Evolutionary conservation across 2,113 vertebrate genomes (phyloP).

Genomic region (Rhinoptilus africanus): DNA sequence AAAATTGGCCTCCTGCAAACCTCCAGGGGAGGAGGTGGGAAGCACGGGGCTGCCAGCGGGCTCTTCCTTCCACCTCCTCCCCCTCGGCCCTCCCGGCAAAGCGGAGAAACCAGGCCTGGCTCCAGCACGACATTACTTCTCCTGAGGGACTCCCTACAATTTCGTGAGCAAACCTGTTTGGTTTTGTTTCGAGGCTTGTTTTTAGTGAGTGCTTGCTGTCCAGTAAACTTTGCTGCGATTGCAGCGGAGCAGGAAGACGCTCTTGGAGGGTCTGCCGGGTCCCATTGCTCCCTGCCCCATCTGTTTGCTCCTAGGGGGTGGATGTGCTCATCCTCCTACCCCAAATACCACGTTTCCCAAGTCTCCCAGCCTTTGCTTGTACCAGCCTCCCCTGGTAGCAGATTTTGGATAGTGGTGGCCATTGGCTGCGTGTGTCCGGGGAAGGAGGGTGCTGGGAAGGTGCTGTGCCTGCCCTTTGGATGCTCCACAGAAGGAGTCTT

Average conservation of each 20-base stretch:
- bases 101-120: not conserved
- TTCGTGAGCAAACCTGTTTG: not conserved
- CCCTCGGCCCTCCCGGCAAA: not conserved
- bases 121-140: not conserved
- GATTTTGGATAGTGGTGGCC: not conserved
- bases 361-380: not conserved
- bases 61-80: not conserved
- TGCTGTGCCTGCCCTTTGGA: accelerated
- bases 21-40: conserved; percentile 18
- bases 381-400: not conserved
- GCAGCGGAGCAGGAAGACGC: not conserved
- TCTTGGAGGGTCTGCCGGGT: not conserved
- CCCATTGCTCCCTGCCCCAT: not conserved
- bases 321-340: not conserved
- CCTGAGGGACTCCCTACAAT: not conserved
- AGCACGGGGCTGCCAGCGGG: not conserved
- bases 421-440: accelerated
- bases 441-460: not conserved
- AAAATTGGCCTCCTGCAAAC: conserved; percentile 30
- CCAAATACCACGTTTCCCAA: not conserved
- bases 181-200: not conserved
- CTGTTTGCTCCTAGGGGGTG: not conserved
- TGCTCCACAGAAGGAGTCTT: not conserved
- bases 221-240: not conserved
- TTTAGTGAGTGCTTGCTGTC: not conserved